Conservation (phyloP, 2,113 vertebrate species). For the Aleadryas rufinucha region DNA sequence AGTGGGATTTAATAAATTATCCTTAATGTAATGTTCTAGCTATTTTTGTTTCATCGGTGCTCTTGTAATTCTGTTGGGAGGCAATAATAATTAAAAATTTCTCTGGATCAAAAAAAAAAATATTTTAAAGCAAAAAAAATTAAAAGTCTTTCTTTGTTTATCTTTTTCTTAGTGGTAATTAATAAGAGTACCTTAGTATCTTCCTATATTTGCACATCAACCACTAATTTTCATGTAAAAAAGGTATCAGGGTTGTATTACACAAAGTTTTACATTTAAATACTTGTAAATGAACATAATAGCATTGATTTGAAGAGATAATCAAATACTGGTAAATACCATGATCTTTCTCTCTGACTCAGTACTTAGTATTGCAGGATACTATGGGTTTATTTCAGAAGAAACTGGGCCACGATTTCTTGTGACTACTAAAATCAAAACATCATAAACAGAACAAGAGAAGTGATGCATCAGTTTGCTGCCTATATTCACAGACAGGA, state of each 20-base stretch:
- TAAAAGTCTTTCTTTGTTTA: background rate
- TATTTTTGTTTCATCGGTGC: background rate
- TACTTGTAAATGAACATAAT: background rate
- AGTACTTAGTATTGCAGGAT: background rate
- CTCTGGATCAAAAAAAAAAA: background rate
- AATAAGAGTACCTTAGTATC: background rate
- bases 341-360: background rate
- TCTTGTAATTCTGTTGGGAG: background rate
- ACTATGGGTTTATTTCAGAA: background rate
- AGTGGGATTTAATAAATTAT: background rate
- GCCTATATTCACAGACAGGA: background rate
- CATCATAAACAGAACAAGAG: background rate
- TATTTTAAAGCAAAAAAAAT: background rate
- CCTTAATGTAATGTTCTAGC: background rate
- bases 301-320: background rate
- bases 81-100: background rate
- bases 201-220: background rate
- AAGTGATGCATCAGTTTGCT: background rate
- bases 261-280: background rate
- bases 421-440: background rate
- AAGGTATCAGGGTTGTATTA: background rate
- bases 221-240: background rate
- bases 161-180: background rate
- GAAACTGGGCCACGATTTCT: background rate
- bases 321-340: background rate